These are phyloP conservation scores for Numida meleagris DNA, from an alignment of 2,113 vertebrate species.

Conservation along the genomic window DNA sequence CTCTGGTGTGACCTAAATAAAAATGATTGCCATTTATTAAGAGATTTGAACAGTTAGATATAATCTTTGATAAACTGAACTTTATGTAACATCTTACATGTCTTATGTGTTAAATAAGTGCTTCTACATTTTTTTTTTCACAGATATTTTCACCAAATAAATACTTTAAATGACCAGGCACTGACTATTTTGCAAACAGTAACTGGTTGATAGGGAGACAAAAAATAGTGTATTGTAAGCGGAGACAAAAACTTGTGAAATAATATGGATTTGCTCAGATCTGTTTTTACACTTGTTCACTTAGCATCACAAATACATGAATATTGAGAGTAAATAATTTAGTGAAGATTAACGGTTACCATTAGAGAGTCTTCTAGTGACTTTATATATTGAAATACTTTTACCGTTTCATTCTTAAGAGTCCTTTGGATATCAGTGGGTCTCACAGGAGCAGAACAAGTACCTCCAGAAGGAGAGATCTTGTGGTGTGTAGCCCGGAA, in stretches of 20 bases:
- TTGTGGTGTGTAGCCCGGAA: slow-evolving; percentile 79
- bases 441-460: slow-evolving; percentile 79
- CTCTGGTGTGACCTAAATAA: background rate
- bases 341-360: background rate
- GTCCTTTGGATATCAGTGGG: slow-evolving; percentile 73
- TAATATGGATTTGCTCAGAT: background rate
- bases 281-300: background rate
- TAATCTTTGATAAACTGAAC: background rate
- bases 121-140: background rate
- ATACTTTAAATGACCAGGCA: background rate
- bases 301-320: background rate
- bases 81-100: background rate
- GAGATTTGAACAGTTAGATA: background rate
- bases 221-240: background rate
- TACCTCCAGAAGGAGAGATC: slow-evolving; percentile 81
- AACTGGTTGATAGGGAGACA: background rate
- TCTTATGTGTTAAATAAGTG: background rate
- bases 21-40: background rate
- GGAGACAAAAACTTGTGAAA: background rate
- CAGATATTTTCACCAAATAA: background rate
- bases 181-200: background rate
- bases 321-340: background rate
- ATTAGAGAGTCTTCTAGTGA: background rate
- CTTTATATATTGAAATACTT: slow-evolving; percentile 4
- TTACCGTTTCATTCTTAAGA: slow-evolving; percentile 79